These are phyloP conservation scores for Rhynchomys soricoides DNA, from an alignment of 2,113 vertebrate species.

Conservation along the genomic window DNA sequence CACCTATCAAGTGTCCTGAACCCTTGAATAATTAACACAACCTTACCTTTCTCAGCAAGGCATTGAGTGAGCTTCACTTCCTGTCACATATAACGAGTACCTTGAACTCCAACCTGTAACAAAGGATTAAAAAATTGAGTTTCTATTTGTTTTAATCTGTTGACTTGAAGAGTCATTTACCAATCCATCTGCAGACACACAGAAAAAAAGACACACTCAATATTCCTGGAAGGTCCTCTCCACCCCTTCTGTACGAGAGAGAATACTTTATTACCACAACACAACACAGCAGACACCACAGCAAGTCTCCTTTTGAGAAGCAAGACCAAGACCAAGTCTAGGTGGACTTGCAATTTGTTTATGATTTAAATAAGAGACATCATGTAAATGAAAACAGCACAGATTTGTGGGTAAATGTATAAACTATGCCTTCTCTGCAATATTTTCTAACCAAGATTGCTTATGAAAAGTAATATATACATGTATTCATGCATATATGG, in stretches of 20 bases:
- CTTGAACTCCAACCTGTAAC: constrained; percentile 76
- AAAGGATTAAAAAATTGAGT: constrained; percentile 52
- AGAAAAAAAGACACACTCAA: not conserved
- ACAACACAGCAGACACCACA: not conserved
- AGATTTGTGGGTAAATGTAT: not conserved
- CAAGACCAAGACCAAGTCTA: not conserved
- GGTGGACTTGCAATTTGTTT: not conserved
- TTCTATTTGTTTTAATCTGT: constrained; percentile 47
- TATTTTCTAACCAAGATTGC: not conserved
- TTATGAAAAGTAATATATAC: not conserved
- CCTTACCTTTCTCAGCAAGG: constrained; percentile 83
- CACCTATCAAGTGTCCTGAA: constrained; percentile 67
- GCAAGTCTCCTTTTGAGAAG: not conserved
- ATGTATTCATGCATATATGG: not conserved
- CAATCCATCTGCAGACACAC: not conserved
- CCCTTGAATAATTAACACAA: constrained; percentile 76
- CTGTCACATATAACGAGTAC: constrained; percentile 76
- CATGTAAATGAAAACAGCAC: not conserved
- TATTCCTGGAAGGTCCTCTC: not conserved
- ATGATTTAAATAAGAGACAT: not conserved
- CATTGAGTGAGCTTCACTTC: constrained; percentile 72
- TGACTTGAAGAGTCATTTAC: not conserved
- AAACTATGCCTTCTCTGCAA: not conserved
- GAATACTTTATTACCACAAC: not conserved
- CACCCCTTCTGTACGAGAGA: not conserved